phyloP scores from a whole-genome alignment of 2,888 invertebrate genomes.

The Melipona beecheii region DNA sequence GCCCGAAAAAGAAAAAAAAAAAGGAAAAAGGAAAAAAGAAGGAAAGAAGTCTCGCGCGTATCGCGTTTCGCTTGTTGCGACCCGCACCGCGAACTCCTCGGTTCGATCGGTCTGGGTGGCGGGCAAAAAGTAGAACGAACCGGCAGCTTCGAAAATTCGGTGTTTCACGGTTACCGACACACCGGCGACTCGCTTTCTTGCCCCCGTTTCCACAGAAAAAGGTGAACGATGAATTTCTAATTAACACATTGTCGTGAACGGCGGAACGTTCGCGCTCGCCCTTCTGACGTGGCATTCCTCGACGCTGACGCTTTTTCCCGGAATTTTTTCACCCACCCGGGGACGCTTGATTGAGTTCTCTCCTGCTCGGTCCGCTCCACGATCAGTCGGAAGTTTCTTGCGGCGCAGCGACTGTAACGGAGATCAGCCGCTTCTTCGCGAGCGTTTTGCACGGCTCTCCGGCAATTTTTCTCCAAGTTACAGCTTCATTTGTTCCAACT shows the following conservation, averaged over 20 bases:
- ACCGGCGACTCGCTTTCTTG: constrained; percentile 6
- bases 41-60: constrained; percentile 40
- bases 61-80: constrained; percentile 45
- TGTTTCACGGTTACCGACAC: constrained; percentile 24
- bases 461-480: neutral
- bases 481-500: neutral
- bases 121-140: constrained; percentile 24
- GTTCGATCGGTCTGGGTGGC: neutral
- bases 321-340: neutral
- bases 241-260: constrained; percentile 24
- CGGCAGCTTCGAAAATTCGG: constrained; percentile 5
- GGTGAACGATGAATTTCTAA: constrained; percentile 16
- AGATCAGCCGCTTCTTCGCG: neutral
- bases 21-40: no score
- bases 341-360: constrained; percentile 19
- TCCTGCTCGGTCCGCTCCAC: constrained; percentile 1
- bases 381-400: neutral
- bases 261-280: neutral
- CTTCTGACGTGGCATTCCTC: neutral
- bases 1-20: constrained; percentile 7
- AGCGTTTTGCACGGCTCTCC: neutral
- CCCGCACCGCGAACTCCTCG: constrained; percentile 15
- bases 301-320: neutral
- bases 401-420: neutral
- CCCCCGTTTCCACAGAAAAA: neutral